Base-by-base conservation (phyloP, 1,140 invertebrate species). In the Drosophila willistoni region DNA sequence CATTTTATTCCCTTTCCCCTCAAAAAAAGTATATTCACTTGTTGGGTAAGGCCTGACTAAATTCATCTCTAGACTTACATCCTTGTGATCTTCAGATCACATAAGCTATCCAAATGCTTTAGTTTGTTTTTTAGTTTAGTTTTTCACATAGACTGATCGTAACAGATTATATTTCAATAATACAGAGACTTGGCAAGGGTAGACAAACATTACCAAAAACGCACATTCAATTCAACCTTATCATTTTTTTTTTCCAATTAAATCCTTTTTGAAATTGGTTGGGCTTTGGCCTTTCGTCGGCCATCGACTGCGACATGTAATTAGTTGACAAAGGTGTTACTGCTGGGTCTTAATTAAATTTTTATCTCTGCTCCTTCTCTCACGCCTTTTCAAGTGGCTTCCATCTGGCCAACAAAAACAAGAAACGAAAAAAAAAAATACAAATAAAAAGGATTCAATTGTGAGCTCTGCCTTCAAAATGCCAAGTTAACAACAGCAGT, bases 301-400 rank as follows among this genome's bases (percentile, higher is more conserved):
- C 79, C 68, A 67, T 57, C 41, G 68, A 44, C 61, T 64, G 51
- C 62, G 68, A 75, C 71, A 72, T 86, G 81, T 85, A 85, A 85
- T 85, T 85, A 85, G 81, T 85, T 86, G 81, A 85, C 81, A 85
- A 86, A 86, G 81, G 74, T 75, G 81, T 81, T 72, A 54, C 71
- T 72, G 33, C 47, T 67, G 62, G 66, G 61, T 33, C 62, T 85
- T 85, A 85, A 85, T 85, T 85, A 79, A 85, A 85, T 85, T 85
- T 85, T 85, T 86, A 86, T 85, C 81, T 86, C 60, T 54, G 59
- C 75, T 63, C 59, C 14, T 73, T 63, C 7, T 13, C 67, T 71
- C 54, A 51, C 66, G 34, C 41, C 51, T 17, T 25, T 44, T 44
- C 44, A 22, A 22, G 17, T 51, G 44, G 9, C 36, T 39, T 39